phyloP scores from a whole-genome alignment of 2,113 vertebrate species.

The Rhagologus leucostigma region DNA sequence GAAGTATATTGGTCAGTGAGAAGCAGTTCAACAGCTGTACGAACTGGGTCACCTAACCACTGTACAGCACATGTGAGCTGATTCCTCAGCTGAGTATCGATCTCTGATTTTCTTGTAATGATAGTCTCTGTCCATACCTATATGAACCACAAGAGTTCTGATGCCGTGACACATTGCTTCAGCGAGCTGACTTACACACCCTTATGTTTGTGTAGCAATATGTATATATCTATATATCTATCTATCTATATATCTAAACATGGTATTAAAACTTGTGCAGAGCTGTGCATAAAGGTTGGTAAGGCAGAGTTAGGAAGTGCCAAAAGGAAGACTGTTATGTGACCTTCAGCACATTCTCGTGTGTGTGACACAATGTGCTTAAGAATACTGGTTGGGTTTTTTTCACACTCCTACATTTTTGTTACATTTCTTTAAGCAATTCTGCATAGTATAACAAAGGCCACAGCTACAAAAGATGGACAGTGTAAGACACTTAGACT shows the following conservation, averaged over 20 bases:
- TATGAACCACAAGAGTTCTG: background rate
- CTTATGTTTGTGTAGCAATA: background rate
- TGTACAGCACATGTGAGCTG: background rate
- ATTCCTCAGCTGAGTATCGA: background rate
- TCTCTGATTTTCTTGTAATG: accelerated
- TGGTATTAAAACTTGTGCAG: background rate
- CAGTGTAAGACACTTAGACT: background rate
- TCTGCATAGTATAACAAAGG: background rate
- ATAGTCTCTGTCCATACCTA: background rate
- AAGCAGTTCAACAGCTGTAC: accelerated
- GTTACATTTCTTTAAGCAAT: background rate
- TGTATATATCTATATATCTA: too few relatives aligned
- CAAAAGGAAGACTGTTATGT: background rate
- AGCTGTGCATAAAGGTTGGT: background rate
- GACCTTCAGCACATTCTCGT: background rate
- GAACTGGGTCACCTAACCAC: background rate
- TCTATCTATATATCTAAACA: background rate
- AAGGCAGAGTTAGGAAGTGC: background rate
- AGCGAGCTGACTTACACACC: accelerated
- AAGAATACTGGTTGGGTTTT: background rate
- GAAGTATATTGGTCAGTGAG: accelerated
- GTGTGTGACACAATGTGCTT: background rate
- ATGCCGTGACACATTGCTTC: background rate
- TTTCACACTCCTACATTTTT: background rate
- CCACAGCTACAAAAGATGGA: background rate